Conservation (phyloP, 2,888 invertebrate species). For the Platycheirus rosarum region DNA sequence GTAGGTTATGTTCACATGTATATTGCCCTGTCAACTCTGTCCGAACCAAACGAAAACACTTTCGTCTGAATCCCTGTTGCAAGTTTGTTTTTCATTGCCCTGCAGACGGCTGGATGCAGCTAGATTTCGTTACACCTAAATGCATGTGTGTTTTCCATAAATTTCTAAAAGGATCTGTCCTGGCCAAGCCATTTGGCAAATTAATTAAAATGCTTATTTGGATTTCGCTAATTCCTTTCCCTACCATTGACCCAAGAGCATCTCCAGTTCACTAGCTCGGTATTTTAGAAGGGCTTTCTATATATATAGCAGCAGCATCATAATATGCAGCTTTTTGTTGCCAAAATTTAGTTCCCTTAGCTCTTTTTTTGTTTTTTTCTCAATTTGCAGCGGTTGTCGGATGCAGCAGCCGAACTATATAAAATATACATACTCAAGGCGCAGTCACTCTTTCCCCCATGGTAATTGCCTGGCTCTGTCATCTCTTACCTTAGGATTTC, state of each 20-base stretch:
- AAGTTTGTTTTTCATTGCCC: slow-evolving; percentile 12
- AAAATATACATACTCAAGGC: slow-evolving; percentile 7
- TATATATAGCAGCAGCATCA: background rate
- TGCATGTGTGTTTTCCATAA: slow-evolving; percentile 51
- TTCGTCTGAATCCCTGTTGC: slow-evolving; percentile 12
- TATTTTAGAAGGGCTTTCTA: slow-evolving; percentile 11
- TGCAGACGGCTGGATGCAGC: slow-evolving; percentile 1
- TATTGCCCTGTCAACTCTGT: slow-evolving; percentile 36
- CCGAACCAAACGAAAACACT: slow-evolving; percentile 52
- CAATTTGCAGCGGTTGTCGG: slow-evolving; percentile 36
- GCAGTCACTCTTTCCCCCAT: slow-evolving; percentile 38
- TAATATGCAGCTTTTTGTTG: slow-evolving; percentile 1
- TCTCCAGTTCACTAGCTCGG: slow-evolving; percentile 28
- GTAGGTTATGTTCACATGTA: slow-evolving; percentile 42
- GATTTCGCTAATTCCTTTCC: slow-evolving; percentile 71
- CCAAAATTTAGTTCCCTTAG: slow-evolving; percentile 26
- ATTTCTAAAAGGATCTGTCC: slow-evolving; percentile 57
- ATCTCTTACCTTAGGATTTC: slow-evolving; percentile 5
- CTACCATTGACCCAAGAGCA: slow-evolving; percentile 60
- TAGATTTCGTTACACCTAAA: slow-evolving; percentile 30
- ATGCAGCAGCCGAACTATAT: slow-evolving; percentile 19
- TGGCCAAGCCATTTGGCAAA: slow-evolving; percentile 71
- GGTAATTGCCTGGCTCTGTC: slow-evolving; percentile 44
- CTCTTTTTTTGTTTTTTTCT: slow-evolving; percentile 5
- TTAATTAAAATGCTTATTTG: slow-evolving; percentile 75